Evolutionary conservation across 1,140 invertebrate species (phyloP).

Genomic region (Argopecten irradians): DNA sequence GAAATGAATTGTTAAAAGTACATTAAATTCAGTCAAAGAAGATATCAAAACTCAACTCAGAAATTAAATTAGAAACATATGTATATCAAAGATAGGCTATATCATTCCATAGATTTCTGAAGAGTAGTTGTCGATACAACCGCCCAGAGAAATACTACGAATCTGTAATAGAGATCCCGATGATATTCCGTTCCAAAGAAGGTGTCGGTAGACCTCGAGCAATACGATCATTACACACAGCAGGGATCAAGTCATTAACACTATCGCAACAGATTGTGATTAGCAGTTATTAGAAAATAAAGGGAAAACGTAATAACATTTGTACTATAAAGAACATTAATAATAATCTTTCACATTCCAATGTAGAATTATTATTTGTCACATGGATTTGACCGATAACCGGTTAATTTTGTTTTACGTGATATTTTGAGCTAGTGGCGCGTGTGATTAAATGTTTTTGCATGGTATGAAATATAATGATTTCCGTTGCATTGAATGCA

Average conservation of each 20-base stretch:
- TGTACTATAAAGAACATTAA: background rate
- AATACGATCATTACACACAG: background rate
- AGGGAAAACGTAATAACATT: background rate
- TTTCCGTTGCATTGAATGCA: background rate
- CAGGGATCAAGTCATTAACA: background rate
- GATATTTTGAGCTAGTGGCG: background rate
- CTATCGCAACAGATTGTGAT: background rate
- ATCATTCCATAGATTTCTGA: too few species aligned
- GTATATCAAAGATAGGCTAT: background rate
- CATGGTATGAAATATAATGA: background rate
- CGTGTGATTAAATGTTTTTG: background rate
- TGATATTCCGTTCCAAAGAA: background rate
- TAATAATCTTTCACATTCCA: background rate
- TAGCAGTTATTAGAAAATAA: background rate
- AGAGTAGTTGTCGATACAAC: too few species aligned
- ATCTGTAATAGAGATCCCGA: background rate
- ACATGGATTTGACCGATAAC: background rate
- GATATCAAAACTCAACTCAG: background rate
- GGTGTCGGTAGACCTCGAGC: background rate
- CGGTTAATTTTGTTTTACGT: background rate
- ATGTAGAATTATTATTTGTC: background rate
- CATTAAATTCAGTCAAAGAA: background rate
- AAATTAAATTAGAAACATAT: background rate
- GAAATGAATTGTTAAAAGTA: background rate
- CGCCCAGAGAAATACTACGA: too few species aligned